A percentile compares a stretch with the other conserved stretches of the same genome.
These are phyloP conservation scores for Scytalopus superciliaris DNA, from an alignment of 2,113 vertebrate species.

Conservation along the genomic window DNA sequence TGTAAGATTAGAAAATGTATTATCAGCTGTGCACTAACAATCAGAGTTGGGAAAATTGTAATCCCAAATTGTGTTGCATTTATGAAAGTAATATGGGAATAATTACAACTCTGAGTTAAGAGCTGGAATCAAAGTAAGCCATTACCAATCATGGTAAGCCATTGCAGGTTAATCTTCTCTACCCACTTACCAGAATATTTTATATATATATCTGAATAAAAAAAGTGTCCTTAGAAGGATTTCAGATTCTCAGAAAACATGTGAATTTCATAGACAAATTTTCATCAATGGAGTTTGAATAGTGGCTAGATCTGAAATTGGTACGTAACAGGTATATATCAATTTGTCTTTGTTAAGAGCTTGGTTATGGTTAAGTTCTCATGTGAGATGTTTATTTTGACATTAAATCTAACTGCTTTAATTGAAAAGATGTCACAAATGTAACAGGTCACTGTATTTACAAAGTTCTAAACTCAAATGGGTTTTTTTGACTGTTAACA, in stretches of 20 bases:
- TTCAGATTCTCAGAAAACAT: neutral
- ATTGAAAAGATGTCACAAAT: neutral
- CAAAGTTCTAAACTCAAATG: neutral
- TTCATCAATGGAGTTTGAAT: neutral
- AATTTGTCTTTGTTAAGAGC: neutral
- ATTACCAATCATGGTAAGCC: neutral
- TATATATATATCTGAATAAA: neutral
- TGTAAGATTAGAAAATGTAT: neutral
- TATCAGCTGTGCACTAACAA: neutral
- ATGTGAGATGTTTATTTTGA: neutral
- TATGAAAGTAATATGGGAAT: neutral
- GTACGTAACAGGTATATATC: neutral
- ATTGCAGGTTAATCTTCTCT: neutral
- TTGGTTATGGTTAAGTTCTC: neutral
- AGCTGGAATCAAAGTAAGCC: neutral
- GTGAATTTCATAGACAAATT: neutral
- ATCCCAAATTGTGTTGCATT: neutral
- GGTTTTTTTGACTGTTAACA: neutral
- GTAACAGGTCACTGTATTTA: neutral
- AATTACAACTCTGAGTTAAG: neutral
- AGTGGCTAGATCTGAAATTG: neutral
- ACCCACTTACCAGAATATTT: neutral
- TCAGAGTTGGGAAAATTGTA: neutral
- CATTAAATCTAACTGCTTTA: neutral
- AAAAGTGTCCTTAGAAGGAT: neutral